Evolutionary conservation across 2,888 invertebrate genomes (phyloP).

Genomic region (Liopterus haemorrhoidalis): DNA sequence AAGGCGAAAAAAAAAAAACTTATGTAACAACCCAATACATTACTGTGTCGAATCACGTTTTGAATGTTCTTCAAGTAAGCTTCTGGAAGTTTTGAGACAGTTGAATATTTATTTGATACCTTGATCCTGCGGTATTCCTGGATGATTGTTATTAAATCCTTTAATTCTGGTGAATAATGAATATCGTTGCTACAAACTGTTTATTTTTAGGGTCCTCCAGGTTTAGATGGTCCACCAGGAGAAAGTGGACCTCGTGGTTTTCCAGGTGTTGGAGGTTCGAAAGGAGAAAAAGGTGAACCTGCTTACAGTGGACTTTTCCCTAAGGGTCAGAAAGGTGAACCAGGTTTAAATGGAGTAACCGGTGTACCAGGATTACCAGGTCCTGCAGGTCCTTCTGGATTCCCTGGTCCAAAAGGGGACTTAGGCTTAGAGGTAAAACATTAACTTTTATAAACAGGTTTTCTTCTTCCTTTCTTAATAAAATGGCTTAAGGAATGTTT

Average conservation of each 20-base stretch:
- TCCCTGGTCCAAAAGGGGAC: conserved; percentile 57
- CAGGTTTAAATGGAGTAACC: conserved; percentile 66
- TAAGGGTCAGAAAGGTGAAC: conserved; percentile 83
- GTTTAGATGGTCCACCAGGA: conserved; percentile 64
- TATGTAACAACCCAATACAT: too few species aligned
- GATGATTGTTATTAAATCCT: not conserved
- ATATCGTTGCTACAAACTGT: conserved; percentile 10
- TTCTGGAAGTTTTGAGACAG: too few species aligned
- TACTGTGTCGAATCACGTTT: too few species aligned
- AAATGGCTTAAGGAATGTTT: too few species aligned
- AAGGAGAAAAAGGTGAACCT: conserved; percentile 76
- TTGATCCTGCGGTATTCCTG: too few species aligned
- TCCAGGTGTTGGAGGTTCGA: conserved; percentile 59
- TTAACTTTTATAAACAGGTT: too few species aligned
- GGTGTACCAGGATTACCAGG: conserved; percentile 63
- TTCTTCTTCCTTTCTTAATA: too few species aligned
- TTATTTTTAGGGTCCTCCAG: conserved; percentile 62
- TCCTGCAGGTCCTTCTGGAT: conserved; percentile 55
- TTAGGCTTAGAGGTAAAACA: conserved; percentile 55
- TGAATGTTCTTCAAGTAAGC: too few species aligned
- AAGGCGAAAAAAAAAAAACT: too few species aligned
- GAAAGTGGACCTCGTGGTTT: conserved; percentile 70
- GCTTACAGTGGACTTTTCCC: conserved; percentile 64
- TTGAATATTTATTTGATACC: too few species aligned
- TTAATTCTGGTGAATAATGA: conserved; percentile 5